phyloP scores from a whole-genome alignment of 1,140 invertebrate species.

The Drosophila sproati region DNA sequence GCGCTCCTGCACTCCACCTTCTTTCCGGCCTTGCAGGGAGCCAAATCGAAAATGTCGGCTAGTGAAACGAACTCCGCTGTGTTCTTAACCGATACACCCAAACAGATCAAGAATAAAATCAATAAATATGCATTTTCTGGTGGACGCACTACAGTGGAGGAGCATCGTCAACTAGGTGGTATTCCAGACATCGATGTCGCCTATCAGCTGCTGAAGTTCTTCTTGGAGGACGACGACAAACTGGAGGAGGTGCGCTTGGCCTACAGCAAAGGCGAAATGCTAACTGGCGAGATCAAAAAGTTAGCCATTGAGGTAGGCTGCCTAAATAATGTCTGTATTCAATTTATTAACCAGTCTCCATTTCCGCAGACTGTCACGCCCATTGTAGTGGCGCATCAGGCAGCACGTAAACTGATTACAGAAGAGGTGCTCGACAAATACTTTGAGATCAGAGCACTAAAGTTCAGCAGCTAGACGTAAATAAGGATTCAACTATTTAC shows the following conservation, averaged over 20 bases:
- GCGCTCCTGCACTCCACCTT: conserved; percentile 97
- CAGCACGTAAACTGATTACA: conserved; percentile 91
- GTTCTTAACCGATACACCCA: conserved; percentile 96
- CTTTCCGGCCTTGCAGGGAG: conserved; percentile 98
- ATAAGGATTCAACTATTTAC: conserved; percentile 17
- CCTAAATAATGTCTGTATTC: not conserved
- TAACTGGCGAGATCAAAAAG: conserved; percentile 98
- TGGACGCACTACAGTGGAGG: conserved; percentile 96
- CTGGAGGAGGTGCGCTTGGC: conserved; percentile 92
- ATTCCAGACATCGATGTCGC: conserved; percentile 98
- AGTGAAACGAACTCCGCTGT: conserved; percentile 97
- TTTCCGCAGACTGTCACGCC: conserved; percentile 85
- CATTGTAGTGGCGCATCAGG: conserved; percentile 93
- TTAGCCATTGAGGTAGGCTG: conserved; percentile 90
- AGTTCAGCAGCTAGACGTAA: conserved; percentile 83
- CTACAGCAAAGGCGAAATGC: conserved; percentile 95
- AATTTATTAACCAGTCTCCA: not conserved
- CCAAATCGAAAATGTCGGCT: conserved; percentile 99
- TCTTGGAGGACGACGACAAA: conserved; percentile 96
- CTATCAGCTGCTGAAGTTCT: conserved; percentile 98
- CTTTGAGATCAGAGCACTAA: conserved; percentile 93
- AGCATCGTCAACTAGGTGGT: conserved; percentile 95
- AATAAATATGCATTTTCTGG: conserved; percentile 99
- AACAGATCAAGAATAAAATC: conserved; percentile 99
- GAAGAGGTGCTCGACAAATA: conserved; percentile 94